Evolutionary conservation across 2,797 vertebrate species (phyloP).

Genomic region (Gadopsis marmoratus): DNA sequence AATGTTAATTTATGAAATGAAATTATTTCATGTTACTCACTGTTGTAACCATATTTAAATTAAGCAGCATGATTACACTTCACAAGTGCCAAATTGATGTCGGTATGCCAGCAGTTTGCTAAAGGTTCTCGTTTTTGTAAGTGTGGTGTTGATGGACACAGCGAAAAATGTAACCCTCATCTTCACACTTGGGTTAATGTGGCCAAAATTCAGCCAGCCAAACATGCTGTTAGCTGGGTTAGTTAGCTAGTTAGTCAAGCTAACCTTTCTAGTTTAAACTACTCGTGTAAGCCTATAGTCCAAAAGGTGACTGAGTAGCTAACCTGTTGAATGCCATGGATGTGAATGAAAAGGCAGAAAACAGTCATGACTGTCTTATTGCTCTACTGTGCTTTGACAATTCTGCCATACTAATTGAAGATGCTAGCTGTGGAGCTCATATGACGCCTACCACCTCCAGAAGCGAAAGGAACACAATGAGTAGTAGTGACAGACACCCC

Average conservation of each 20-base stretch:
- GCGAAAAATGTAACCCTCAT: neutral
- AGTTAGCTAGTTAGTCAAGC: neutral
- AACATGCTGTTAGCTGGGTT: neutral
- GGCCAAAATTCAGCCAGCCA: neutral
- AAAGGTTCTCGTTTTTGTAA: neutral
- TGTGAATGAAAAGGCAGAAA: neutral
- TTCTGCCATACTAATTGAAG: neutral
- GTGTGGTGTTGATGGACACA: neutral
- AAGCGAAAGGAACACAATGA: slow-evolving; percentile 1
- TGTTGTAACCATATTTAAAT: too few relatives aligned
- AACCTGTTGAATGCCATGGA: neutral
- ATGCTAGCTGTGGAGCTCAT: neutral
- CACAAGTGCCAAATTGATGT: neutral
- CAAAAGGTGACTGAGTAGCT: neutral
- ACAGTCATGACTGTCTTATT: neutral
- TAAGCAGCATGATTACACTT: neutral
- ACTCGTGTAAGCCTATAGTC: neutral
- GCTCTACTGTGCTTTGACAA: neutral
- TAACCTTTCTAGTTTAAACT: neutral
- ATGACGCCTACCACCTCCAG: neutral
- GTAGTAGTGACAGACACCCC: neutral
- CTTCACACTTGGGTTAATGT: neutral
- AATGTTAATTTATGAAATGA: neutral
- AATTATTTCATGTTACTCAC: too few relatives aligned
- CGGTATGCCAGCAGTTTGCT: neutral